phyloP scores from a whole-genome alignment of 1,140 invertebrate species.

The Amyelois transitella region DNA sequence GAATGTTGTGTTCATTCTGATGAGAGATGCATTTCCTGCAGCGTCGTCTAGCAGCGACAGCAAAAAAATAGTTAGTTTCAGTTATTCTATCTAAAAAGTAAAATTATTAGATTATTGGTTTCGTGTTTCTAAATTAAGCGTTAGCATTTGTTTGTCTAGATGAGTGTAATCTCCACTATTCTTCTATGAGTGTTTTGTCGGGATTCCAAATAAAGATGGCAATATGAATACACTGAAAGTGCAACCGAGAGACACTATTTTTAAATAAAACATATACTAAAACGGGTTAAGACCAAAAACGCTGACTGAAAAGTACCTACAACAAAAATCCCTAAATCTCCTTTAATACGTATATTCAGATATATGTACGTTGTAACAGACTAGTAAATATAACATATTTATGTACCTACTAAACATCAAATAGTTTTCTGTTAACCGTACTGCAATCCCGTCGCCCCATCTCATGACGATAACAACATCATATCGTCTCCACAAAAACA shows the following conservation, averaged over 20 bases:
- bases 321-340: no score
- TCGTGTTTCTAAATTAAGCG: not conserved
- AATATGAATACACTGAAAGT: not conserved
- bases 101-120: not conserved
- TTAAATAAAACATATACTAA: not conserved
- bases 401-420: not conserved
- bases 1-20: conserved; percentile 39
- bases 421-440: conserved; percentile 12
- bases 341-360: not conserved
- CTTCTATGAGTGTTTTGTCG: not conserved
- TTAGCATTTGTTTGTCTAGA: not conserved
- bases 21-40: conserved; percentile 56
- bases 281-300: no score
- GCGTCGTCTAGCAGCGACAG: conserved; percentile 30
- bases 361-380: not conserved
- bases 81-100: not conserved
- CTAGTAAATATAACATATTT: not conserved
- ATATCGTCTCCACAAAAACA: conserved; percentile 53
- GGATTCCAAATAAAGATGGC: not conserved
- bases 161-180: not conserved
- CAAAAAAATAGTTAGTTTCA: conserved; percentile 19
- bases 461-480: conserved; percentile 39
- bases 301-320: no score
- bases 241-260: no score
- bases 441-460: conserved; percentile 63